phyloP scores from a whole-genome alignment of 2,797 vertebrate species.

The Schizopygopsis malacanthus region DNA sequence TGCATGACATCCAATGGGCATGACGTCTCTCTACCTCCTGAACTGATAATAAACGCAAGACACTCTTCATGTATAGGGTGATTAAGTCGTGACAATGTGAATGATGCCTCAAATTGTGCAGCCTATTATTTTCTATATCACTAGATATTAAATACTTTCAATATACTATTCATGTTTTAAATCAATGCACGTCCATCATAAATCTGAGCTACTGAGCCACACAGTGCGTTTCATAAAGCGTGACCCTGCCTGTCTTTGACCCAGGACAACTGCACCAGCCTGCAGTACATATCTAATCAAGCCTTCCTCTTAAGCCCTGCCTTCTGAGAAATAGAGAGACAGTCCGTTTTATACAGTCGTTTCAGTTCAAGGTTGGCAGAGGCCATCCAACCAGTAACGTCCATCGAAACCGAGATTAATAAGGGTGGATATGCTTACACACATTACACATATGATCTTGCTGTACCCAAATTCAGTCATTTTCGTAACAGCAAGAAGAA shows the following conservation, averaged over 20 bases:
- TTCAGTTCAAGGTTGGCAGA: conserved; percentile 44
- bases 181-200: conserved; percentile 8
- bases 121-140: conserved; percentile 16
- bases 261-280: conserved; percentile 44
- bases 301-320: conserved; percentile 46
- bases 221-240: conserved; percentile 40
- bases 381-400: conserved; percentile 2
- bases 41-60: neutral
- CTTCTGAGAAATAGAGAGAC: conserved; percentile 39
- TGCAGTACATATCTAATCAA: conserved; percentile 54
- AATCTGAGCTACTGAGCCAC: neutral
- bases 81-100: neutral
- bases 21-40: conserved; percentile 58
- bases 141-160: neutral
- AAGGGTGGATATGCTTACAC: neutral
- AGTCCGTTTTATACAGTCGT: conserved; percentile 22
- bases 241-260: conserved; percentile 27
- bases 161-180: conserved; percentile 22
- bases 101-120: neutral
- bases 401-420: conserved; percentile 20
- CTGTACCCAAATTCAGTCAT: conserved; percentile 13
- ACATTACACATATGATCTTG: conserved; percentile 15
- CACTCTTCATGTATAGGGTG: neutral
- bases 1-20: conserved; percentile 36
- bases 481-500: neutral